These are phyloP conservation scores for Rhinoraja longicauda DNA, from an alignment of 2,797 vertebrate species.

Conservation along the genomic window DNA sequence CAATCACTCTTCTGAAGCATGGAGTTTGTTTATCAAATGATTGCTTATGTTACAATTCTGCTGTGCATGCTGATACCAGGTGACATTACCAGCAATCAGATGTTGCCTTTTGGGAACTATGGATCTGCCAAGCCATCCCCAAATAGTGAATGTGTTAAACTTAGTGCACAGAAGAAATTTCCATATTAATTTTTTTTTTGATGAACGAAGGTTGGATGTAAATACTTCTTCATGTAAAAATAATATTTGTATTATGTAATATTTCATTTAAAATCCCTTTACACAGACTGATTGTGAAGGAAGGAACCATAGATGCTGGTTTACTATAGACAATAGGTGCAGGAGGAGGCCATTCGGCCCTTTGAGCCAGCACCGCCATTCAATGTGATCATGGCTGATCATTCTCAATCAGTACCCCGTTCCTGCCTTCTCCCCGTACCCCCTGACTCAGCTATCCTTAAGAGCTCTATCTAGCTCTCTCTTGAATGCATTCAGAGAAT, in stretches of 20 bases:
- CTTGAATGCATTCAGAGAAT: too few relatives aligned
- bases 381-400: too few relatives aligned
- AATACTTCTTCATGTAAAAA: neutral
- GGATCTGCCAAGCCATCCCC: too few relatives aligned
- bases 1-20: conserved; percentile 4
- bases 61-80: neutral
- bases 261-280: neutral
- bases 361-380: too few relatives aligned
- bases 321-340: too few relatives aligned
- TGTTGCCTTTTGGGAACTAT: neutral
- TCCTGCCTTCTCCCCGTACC: too few relatives aligned
- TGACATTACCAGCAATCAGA: neutral
- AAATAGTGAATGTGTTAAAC: neutral
- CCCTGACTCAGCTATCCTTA: too few relatives aligned
- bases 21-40: neutral
- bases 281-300: too few relatives aligned
- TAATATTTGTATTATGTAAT: neutral
- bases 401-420: too few relatives aligned
- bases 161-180: neutral
- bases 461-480: too few relatives aligned
- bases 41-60: neutral
- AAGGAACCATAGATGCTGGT: too few relatives aligned
- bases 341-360: too few relatives aligned
- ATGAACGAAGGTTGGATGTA: neutral
- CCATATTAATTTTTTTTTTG: neutral